Percentiles rank a stretch among this genome's conserved stretches.
These are phyloP conservation scores for Branchellion lobata DNA, from an alignment of 2,888 invertebrate genomes.

Conservation along the genomic window DNA sequence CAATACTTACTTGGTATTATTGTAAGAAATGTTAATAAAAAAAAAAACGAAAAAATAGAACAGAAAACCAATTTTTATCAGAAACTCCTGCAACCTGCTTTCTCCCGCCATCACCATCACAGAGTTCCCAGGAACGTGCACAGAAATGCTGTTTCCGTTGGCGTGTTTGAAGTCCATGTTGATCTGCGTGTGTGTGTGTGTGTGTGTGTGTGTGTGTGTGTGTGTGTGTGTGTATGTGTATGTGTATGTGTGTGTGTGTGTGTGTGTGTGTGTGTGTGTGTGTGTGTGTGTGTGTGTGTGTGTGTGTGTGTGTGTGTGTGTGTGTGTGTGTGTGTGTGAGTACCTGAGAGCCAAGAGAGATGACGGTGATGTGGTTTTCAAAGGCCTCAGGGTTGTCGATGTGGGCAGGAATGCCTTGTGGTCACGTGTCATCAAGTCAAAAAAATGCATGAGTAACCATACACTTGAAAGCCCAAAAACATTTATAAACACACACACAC, in stretches of 20 bases:
- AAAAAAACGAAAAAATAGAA: too few relatives aligned
- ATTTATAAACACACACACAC: too few relatives aligned
- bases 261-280: neutral
- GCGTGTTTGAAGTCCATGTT: constrained; percentile 30
- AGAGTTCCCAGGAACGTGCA: constrained; percentile 8
- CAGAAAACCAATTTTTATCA: too few relatives aligned
- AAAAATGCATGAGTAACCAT: neutral
- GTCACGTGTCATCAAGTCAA: too few relatives aligned
- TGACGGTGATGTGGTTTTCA: constrained; percentile 79
- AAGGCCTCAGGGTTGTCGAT: constrained; percentile 93
- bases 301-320: neutral
- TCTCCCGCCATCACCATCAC: constrained; percentile 25
- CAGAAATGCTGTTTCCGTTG: neutral
- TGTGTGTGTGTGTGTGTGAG: neutral
- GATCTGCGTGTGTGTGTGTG: neutral
- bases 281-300: constrained; percentile 5
- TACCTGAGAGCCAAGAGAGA: constrained; percentile 79
- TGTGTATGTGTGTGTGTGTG: neutral
- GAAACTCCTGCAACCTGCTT: too few relatives aligned
- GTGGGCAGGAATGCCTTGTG: constrained; percentile 90
- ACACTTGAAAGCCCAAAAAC: neutral
- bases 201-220: neutral
- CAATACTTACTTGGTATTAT: too few relatives aligned
- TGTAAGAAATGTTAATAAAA: too few relatives aligned
- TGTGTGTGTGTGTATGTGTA: neutral